phyloP scores from a whole-genome alignment of 2,888 invertebrate genomes.

The Acanthosepion lycidas region DNA sequence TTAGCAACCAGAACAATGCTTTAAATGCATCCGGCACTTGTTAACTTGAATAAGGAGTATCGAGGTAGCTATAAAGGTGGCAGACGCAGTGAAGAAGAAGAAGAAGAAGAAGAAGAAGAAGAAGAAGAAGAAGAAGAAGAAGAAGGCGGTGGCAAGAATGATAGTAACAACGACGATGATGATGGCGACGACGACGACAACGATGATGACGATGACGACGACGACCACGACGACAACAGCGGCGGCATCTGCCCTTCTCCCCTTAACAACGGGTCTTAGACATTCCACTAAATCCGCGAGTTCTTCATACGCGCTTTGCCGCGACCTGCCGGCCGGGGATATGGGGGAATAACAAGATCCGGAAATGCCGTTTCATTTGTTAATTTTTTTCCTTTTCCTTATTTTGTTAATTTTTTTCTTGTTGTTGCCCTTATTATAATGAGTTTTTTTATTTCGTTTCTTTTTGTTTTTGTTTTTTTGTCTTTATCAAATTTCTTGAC shows the following conservation, averaged over 20 bases:
- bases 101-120: not conserved
- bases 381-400: not conserved
- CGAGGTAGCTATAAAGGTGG: not conserved
- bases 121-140: not conserved
- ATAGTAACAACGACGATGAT: not conserved
- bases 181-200: not conserved
- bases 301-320: not conserved
- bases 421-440: not conserved
- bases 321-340: not conserved
- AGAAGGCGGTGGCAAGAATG: not conserved
- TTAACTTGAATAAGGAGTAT: not conserved
- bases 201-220: not conserved
- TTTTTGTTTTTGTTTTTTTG: not conserved
- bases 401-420: not conserved
- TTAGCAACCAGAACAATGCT: not conserved
- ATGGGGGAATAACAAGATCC: conserved; percentile 15
- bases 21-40: not conserved
- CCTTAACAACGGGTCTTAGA: not conserved
- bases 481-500: no score
- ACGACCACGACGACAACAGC: not conserved
- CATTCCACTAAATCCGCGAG: not conserved
- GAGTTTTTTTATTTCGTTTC: accelerated
- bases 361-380: no score
- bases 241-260: not conserved
- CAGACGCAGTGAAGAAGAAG: not conserved